phyloP scores from a whole-genome alignment of 2,888 invertebrate genomes.

The Leptopilina drosophilae region DNA sequence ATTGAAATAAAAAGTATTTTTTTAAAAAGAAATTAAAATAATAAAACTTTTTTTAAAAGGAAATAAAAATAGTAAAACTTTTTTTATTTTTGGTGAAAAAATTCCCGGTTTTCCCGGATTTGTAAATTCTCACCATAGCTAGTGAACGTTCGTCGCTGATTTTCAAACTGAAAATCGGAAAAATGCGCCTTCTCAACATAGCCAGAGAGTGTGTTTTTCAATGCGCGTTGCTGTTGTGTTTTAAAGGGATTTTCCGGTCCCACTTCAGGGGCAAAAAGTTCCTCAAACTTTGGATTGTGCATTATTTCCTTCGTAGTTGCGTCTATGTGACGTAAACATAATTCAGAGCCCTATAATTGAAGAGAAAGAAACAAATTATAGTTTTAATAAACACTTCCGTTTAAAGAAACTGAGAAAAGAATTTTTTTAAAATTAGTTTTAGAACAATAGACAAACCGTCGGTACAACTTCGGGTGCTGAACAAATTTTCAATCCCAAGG shows the following conservation, averaged over 20 bases:
- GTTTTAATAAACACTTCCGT: too few relatives aligned
- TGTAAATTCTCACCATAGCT: constrained; percentile 86
- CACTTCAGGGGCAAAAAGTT: constrained; percentile 92
- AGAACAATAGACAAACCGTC: constrained; percentile 78
- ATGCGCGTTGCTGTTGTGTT: constrained; percentile 91
- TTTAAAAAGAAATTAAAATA: too few relatives aligned
- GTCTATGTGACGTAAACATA: constrained; percentile 86
- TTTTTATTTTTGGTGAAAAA: too few relatives aligned
- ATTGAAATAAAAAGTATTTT: too few relatives aligned
- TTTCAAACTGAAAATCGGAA: constrained; percentile 98
- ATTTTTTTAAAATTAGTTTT: background rate
- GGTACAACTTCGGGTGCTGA: constrained; percentile 91
- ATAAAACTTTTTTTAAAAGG: too few relatives aligned
- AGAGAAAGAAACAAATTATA: background rate
- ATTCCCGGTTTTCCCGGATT: too few relatives aligned
- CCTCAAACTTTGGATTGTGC: constrained; percentile 96
- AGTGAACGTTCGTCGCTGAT: constrained; percentile 94
- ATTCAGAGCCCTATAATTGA: constrained; percentile 83
- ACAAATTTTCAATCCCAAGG: constrained; percentile 85
- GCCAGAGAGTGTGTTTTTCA: constrained; percentile 94
- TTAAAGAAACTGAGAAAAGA: too few relatives aligned
- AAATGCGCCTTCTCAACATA: constrained; percentile 97
- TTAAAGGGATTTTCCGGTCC: constrained; percentile 97
- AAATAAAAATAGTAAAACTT: too few relatives aligned
- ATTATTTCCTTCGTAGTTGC: constrained; percentile 88